These are phyloP conservation scores for Polypedilum vanderplanki DNA, from an alignment of 1,140 invertebrate species.

Conservation along the genomic window DNA sequence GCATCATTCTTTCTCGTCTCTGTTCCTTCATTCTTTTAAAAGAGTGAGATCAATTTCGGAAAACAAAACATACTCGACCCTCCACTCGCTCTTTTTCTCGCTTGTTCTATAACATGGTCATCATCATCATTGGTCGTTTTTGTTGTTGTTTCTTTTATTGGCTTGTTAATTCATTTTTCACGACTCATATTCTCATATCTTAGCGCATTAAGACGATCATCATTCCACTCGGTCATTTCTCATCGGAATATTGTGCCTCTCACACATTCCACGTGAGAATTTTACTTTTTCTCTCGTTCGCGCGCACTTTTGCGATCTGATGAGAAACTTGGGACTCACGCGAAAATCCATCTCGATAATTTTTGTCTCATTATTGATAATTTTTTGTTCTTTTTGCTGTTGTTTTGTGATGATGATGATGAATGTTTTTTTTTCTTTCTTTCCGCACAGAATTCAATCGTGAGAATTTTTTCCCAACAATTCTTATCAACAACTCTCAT, in stretches of 20 bases:
- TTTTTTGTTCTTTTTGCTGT: background rate
- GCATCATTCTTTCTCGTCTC: background rate
- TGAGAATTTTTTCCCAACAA: background rate
- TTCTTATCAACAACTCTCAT: background rate
- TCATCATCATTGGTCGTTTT: background rate
- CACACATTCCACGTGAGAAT: background rate
- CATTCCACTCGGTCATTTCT: background rate
- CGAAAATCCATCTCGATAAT: background rate
- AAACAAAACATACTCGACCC: background rate
- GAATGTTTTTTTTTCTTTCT: background rate
- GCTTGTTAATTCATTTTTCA: slow-evolving; percentile 26
- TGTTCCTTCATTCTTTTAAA: too few relatives aligned
- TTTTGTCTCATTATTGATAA: slow-evolving; percentile 8
- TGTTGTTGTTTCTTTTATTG: slow-evolving; percentile 22
- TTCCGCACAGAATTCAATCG: too few relatives aligned
- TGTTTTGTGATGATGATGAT: background rate
- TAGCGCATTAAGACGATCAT: slow-evolving; percentile 21
- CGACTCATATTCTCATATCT: background rate
- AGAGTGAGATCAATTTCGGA: slow-evolving; percentile 21
- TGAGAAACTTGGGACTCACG: background rate
- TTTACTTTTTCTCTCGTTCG: background rate
- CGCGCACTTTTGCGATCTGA: background rate
- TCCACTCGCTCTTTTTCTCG: too few relatives aligned
- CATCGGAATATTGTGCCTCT: background rate
- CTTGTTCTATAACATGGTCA: too few relatives aligned